Evolutionary conservation across 2,113 vertebrate species (phyloP).

Genomic region (Colinus virginianus): DNA sequence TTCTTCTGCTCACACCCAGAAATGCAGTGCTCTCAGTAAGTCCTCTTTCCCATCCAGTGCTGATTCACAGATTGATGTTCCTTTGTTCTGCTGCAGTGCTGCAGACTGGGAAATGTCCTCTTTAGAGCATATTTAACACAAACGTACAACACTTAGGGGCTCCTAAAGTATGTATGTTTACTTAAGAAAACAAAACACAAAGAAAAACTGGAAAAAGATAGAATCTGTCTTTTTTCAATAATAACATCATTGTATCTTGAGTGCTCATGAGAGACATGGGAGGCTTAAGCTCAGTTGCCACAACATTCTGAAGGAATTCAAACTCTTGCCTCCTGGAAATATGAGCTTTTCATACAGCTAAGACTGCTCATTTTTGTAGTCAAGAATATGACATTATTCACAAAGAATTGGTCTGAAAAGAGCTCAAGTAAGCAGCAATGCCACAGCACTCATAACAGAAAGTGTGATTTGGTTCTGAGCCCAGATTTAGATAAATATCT

Average conservation of each 20-base stretch:
- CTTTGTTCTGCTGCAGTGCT: not conserved
- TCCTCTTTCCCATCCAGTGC: not conserved
- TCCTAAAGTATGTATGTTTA: not conserved
- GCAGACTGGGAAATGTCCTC: not conserved
- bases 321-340: not conserved
- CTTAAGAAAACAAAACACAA: not conserved
- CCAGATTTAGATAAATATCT: not conserved
- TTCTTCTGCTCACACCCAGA: not conserved
- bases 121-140: not conserved
- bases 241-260: not conserved
- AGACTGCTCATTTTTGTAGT: not conserved
- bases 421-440: not conserved
- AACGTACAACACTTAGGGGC: not conserved
- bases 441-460: not conserved
- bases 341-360: not conserved
- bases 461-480: not conserved
- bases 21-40: accelerated
- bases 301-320: not conserved
- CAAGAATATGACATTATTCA: not conserved
- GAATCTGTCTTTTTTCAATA: not conserved
- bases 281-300: not conserved
- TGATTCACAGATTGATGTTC: not conserved
- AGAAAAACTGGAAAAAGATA: not conserved
- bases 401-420: not conserved
- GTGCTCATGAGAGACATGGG: not conserved